Evolutionary conservation across 2,888 invertebrate genomes (phyloP).

Genomic region (Hermaeophaga mercurialis): DNA sequence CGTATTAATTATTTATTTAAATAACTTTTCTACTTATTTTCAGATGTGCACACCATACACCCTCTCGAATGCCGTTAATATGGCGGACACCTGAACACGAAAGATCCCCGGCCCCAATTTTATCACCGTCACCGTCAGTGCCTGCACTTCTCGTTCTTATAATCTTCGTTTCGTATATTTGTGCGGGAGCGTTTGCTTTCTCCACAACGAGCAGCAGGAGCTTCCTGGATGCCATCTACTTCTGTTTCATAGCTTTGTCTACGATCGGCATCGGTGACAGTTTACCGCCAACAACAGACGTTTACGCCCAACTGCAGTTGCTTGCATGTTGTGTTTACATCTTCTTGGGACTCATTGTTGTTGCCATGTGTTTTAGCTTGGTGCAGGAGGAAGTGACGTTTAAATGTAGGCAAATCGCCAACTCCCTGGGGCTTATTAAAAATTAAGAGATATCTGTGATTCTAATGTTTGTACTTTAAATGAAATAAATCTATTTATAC

Average conservation of each 20-base stretch:
- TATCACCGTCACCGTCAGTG: conserved; percentile 60
- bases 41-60: conserved; percentile 68
- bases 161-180: conserved; percentile 74
- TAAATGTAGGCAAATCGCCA: conserved; percentile 73
- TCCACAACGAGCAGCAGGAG: conserved; percentile 83
- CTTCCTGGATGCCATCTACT: conserved; percentile 80
- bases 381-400: conserved; percentile 80
- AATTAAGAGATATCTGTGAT: conserved; percentile 53
- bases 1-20: no score
- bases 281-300: conserved; percentile 48
- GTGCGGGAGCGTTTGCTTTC: conserved; percentile 77
- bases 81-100: conserved; percentile 61
- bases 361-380: conserved; percentile 85
- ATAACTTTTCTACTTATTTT: conserved; percentile 30
- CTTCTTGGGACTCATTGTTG: conserved; percentile 76
- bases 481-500: conserved; percentile 24
- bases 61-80: conserved; percentile 76
- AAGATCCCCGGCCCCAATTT: conserved; percentile 42
- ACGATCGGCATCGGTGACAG: conserved; percentile 81
- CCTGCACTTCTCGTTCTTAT: conserved; percentile 67
- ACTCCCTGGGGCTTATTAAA: conserved; percentile 69
- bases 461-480: conserved; percentile 25
- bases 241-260: conserved; percentile 82
- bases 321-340: conserved; percentile 81
- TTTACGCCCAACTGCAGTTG: conserved; percentile 70